Percentiles rank a stretch among this genome's conserved stretches.
Evolutionary conservation across 2,888 invertebrate genomes (phyloP).

Genomic region (Archips crataeganus): DNA sequence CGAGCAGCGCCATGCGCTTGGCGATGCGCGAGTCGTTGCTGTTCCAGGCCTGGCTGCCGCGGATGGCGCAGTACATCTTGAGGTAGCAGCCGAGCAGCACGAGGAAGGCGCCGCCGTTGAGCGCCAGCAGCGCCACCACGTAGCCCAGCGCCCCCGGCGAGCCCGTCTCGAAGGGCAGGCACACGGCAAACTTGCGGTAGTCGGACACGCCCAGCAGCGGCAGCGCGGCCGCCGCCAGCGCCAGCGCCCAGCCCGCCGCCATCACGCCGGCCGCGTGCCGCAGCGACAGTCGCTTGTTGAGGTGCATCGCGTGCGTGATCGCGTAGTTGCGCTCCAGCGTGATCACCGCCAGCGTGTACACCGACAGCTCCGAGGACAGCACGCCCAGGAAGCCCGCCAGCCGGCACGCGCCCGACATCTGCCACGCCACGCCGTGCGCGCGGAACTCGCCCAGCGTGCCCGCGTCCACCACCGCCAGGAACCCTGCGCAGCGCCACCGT

Average conservation of each 20-base stretch:
- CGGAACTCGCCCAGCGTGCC: slow-evolving; percentile 98
- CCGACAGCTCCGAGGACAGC: slow-evolving; percentile 96
- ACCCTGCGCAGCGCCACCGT: slow-evolving; percentile 88
- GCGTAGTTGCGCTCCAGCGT: slow-evolving; percentile 98
- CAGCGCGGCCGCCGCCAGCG: slow-evolving; percentile 93
- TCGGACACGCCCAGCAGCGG: slow-evolving; percentile 97
- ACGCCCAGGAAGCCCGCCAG: slow-evolving; percentile 98
- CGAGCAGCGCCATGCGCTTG: slow-evolving; percentile 97
- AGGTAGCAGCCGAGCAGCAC: slow-evolving; percentile 98
- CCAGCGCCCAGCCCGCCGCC: slow-evolving; percentile 96
- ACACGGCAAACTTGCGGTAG: slow-evolving; percentile 98
- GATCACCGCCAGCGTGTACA: slow-evolving; percentile 98
- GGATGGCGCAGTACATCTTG: slow-evolving; percentile 98
- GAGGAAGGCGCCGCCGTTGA: slow-evolving; percentile 97
- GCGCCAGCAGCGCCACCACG: slow-evolving; percentile 95
- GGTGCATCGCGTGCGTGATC: slow-evolving; percentile 98
- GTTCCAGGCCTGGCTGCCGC: slow-evolving; percentile 99
- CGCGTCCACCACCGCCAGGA: slow-evolving; percentile 97
- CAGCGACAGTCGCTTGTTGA: slow-evolving; percentile 96
- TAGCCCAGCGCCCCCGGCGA: slow-evolving; percentile 93
- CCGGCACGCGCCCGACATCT: slow-evolving; percentile 97
- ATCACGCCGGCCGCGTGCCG: slow-evolving; percentile 97
- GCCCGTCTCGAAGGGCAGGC: slow-evolving; percentile 97
- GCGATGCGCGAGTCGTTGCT: slow-evolving; percentile 98
- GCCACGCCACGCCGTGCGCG: slow-evolving; percentile 98